Base-by-base conservation (phyloP, 2,113 vertebrate genomes). In the Zapus hudsonius region DNA sequence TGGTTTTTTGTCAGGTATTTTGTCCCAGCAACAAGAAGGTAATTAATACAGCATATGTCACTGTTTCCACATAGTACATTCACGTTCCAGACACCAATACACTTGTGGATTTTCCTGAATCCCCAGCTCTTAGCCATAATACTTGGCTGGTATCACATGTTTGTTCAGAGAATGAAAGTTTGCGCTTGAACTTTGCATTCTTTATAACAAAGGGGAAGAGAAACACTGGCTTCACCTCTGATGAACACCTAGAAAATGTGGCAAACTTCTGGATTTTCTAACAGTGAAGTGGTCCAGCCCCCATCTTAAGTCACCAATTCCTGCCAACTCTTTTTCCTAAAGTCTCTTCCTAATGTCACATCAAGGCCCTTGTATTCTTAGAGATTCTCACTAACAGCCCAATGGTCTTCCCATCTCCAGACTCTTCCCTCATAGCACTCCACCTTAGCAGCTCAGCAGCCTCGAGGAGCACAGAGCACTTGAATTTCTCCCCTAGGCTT, bases 51-150 rank as follows among this genome's bases (percentile, higher is more conserved):
- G 52, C 9, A 44, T 44, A 29, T 2, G 0, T 15, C 25, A 47
- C 9, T 74, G 29, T 3, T 23, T 57, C 22, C 64, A 38, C 0
- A 1, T 0, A 8, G n/a, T 6, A 4, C 8, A 36, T 83, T 52
- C 23, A 15, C 4, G 16, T 64, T 5, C 55, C 29, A 0, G 3
- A 10, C 25, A 17, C 33, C 0, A 2, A 27, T 31, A 74, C 33
- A 55, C 16, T 3, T 6, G 25, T n/a, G 52, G 19, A 59, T 78
- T 63, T 47, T 25, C 81, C 59, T 84, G 64, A 15, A 57, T 69
- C 67, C 81, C 67, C 16, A 52, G 5, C 17, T 27, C 63, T 19
- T 16, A 31, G 20, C 8, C 1, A 0, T 42, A 72, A n/a, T 36
- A 87, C 70, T 40, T 70, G 69, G 63, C 44, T 16, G 42, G 27